phyloP scores from a whole-genome alignment of 2,113 vertebrate genomes.

The Petrocephalus microphthalmus region DNA sequence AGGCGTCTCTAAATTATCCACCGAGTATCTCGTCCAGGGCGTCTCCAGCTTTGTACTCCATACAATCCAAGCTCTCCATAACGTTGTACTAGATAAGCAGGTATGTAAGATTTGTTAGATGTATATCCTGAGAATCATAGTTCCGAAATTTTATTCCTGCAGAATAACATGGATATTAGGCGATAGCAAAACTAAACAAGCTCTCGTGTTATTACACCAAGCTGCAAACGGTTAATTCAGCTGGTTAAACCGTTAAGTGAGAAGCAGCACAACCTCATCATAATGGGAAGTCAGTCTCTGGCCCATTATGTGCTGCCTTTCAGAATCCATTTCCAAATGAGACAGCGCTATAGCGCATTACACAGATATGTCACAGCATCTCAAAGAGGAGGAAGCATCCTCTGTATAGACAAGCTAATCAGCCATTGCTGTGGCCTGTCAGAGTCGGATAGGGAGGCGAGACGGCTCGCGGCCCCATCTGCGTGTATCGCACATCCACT shows the following conservation, averaged over 20 bases:
- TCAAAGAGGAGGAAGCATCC: neutral
- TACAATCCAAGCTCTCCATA: neutral
- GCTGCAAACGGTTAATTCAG: neutral
- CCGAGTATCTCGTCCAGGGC: neutral
- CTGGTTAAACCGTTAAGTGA: neutral
- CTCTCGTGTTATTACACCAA: neutral
- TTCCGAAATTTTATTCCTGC: neutral
- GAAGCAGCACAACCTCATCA: neutral
- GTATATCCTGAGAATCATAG: neutral
- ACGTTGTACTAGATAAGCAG: neutral
- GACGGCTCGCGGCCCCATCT: neutral
- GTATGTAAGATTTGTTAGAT: neutral
- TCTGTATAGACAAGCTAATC: conserved; percentile 4
- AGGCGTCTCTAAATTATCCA: neutral
- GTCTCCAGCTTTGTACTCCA: neutral
- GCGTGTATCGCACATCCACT: neutral
- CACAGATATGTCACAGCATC: neutral
- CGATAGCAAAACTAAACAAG: neutral
- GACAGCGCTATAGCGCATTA: neutral
- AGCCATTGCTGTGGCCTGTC: conserved; percentile 1
- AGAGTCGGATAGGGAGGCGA: neutral
- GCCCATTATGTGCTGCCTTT: neutral
- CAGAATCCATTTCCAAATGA: neutral
- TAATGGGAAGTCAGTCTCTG: neutral
- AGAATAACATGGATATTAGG: neutral